Conservation (phyloP, 2,113 vertebrate species). For the Cettia cetti region DNA sequence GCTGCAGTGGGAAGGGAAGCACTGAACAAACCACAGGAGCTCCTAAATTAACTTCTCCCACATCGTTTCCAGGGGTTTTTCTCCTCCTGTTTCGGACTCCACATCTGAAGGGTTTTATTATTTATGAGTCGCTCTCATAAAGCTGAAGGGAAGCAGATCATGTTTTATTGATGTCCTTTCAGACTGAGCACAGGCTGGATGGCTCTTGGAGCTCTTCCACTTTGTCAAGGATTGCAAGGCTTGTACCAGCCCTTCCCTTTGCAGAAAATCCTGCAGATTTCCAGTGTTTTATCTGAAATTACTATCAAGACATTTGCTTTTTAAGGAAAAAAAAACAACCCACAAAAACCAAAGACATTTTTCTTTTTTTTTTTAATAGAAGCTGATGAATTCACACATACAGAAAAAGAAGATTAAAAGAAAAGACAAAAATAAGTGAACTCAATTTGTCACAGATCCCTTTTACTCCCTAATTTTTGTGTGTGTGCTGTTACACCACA, state of each 20-base stretch:
- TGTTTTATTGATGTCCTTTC: constrained; percentile 13
- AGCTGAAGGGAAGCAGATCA: neutral
- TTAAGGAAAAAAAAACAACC: neutral
- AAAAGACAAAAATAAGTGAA: neutral
- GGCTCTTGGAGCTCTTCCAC: neutral
- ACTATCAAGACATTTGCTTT: neutral
- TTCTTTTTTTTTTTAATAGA: neutral
- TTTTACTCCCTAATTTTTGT: neutral
- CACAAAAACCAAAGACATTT: too few species aligned
- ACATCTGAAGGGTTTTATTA: neutral
- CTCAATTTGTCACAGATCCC: neutral
- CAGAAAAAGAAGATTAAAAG: accelerated
- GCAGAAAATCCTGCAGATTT: neutral
- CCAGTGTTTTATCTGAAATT: neutral
- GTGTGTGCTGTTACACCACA: neutral
- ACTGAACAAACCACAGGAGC: neutral
- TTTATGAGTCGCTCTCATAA: neutral
- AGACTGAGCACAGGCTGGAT: neutral
- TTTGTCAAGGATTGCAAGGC: neutral
- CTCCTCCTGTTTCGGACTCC: neutral
- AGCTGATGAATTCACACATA: neutral
- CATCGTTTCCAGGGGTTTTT: neutral
- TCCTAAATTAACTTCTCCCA: neutral
- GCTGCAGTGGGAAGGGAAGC: neutral
- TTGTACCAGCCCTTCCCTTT: neutral